phyloP scores from a whole-genome alignment of 2,113 vertebrate species.

The Clarias gariepinus region DNA sequence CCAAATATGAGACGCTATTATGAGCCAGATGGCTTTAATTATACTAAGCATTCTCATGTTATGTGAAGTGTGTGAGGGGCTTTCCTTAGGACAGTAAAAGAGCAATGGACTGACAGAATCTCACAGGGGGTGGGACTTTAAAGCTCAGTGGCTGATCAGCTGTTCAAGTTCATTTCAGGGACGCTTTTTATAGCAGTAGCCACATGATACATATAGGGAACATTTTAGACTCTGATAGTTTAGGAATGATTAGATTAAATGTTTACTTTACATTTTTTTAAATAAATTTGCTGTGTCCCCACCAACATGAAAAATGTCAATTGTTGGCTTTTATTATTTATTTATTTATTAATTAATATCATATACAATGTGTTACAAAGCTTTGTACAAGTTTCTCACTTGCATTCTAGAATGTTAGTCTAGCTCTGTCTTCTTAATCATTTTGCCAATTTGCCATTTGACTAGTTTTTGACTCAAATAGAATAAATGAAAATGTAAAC shows the following conservation, averaged over 20 bases:
- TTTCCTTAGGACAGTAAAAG: neutral
- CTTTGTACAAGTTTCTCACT: neutral
- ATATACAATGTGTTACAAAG: neutral
- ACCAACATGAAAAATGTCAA: neutral
- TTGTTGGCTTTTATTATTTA: neutral
- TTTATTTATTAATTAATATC: neutral
- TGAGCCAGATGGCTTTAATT: neutral
- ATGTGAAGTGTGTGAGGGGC: neutral
- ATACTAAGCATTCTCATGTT: neutral
- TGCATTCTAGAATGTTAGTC: neutral
- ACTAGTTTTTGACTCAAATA: too few species aligned
- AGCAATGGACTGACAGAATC: neutral
- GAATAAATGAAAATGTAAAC: too few species aligned
- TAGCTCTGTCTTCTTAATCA: neutral
- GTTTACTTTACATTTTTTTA: too few species aligned
- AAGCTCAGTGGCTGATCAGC: neutral
- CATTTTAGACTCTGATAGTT: neutral
- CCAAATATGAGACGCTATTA: neutral
- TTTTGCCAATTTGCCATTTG: neutral
- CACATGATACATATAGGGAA: neutral
- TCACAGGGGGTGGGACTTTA: neutral
- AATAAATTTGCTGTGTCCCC: neutral
- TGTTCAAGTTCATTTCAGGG: conserved; percentile 6
- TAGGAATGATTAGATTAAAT: neutral
- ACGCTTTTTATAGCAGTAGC: conserved; percentile 14